These are phyloP conservation scores for Trichomalopsis sarcophagae DNA, from an alignment of 1,140 invertebrate species.

Conservation along the genomic window DNA sequence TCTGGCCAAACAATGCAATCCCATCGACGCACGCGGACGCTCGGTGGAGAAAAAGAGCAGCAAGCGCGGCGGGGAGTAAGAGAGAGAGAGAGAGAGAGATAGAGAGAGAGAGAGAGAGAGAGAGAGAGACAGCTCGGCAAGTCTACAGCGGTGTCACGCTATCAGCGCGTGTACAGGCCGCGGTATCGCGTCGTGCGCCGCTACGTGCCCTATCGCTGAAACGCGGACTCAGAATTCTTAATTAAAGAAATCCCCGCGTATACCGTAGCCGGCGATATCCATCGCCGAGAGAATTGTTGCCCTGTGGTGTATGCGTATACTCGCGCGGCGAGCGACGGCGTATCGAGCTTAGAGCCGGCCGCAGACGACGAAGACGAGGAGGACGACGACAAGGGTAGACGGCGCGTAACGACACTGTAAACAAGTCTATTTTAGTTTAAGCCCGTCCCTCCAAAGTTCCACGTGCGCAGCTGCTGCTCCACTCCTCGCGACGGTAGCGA, in stretches of 20 bases:
- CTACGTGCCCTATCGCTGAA: slow-evolving; percentile 7
- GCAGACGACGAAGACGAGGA: background rate
- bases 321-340: no score
- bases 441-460: background rate
- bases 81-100: no score
- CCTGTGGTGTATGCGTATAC: no score
- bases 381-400: slow-evolving; percentile 1
- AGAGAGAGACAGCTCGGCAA: background rate
- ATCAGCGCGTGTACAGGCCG: background rate
- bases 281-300: background rate
- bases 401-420: slow-evolving; percentile 21
- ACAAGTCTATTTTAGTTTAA: slow-evolving; percentile 51
- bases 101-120: no score
- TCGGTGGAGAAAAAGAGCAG: background rate
- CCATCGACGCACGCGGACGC: background rate
- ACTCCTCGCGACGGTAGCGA: no score
- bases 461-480: background rate
- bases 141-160: background rate
- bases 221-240: slow-evolving; percentile 20
- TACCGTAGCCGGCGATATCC: background rate
- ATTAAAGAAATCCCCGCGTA: slow-evolving; percentile 31
- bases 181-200: background rate
- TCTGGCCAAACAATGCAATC: background rate
- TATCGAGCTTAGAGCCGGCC: background rate
- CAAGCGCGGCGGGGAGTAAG: no score